phyloP scores from a whole-genome alignment of 37 sponge, comb jelly and placozoan genomes.

The Bolinopsis microptera region DNA sequence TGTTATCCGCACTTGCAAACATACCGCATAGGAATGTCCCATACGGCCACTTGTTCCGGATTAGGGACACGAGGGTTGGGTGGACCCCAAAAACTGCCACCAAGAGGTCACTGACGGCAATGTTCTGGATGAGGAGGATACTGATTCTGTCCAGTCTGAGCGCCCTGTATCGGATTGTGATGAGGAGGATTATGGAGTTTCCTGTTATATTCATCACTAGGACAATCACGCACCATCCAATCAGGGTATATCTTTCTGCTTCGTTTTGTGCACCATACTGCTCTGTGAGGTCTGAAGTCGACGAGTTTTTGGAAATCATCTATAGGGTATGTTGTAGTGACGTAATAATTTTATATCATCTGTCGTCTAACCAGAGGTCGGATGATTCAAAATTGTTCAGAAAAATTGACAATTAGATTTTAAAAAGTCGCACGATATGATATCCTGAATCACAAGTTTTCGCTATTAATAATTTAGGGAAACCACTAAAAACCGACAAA shows the following conservation, averaged over 20 bases:
- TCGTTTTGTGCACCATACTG: too few species aligned
- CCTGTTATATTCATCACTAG: neutral
- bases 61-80: conserved; percentile 22
- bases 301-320: too few species aligned
- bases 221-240: neutral
- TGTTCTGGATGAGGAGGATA: conserved; percentile 21
- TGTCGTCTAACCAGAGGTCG: too few species aligned
- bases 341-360: too few species aligned
- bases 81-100: neutral
- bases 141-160: neutral
- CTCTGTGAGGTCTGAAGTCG: too few species aligned
- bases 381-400: neutral
- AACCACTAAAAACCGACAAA: too few species aligned
- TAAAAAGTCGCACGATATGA: too few species aligned
- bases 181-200: neutral
- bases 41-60: neutral
- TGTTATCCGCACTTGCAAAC: neutral
- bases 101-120: neutral
- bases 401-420: too few species aligned
- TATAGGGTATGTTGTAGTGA: too few species aligned
- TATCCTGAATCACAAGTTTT: too few species aligned
- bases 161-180: neutral
- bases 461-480: too few species aligned
- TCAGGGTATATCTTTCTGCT: neutral
- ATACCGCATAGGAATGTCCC: neutral